Evolutionary conservation across 2,797 vertebrate genomes (phyloP).

Genomic region (Macroramphosus scolopax): DNA sequence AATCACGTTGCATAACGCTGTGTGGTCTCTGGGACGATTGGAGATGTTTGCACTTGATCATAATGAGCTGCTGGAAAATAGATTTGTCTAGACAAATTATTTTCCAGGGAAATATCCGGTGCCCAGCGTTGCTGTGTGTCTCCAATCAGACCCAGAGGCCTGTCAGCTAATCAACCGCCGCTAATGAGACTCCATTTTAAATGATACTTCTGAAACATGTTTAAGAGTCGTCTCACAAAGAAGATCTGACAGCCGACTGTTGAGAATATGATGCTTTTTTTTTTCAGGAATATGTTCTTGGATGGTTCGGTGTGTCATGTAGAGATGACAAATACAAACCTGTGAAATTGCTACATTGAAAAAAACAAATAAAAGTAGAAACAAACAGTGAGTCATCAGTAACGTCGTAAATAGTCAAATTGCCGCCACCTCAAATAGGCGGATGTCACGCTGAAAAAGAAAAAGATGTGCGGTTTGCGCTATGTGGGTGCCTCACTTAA

Average conservation of each 20-base stretch:
- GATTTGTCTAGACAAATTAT: constrained; percentile 65
- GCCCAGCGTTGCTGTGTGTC: constrained; percentile 28
- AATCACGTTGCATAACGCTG: constrained; percentile 35
- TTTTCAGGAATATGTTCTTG: constrained; percentile 10
- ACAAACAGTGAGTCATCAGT: constrained; percentile 60
- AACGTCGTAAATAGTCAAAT: constrained; percentile 37
- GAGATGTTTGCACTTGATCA: constrained; percentile 61
- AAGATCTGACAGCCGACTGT: constrained; percentile 10
- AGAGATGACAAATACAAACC: constrained; percentile 15
- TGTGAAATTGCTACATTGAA: constrained; percentile 25
- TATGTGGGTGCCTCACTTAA: constrained; percentile 46
- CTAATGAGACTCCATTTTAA: constrained; percentile 46
- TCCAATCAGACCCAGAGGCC: constrained; percentile 46
- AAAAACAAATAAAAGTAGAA: constrained; percentile 26
- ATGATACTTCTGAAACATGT: constrained; percentile 31
- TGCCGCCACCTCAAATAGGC: constrained; percentile 45
- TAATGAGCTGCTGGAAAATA: constrained; percentile 67
- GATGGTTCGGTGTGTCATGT: constrained; percentile 6
- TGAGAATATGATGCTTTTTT: constrained; percentile 2
- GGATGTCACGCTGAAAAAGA: constrained; percentile 45
- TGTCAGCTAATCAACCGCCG: constrained; percentile 46
- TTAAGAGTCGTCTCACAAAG: constrained; percentile 5
- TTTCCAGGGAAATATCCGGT: constrained; percentile 65
- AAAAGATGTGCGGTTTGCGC: constrained; percentile 24
- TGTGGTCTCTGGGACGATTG: constrained; percentile 44